Evolutionary conservation across 2,113 vertebrate genomes (phyloP), one percentile per base, ranked within the genome.

Genomic region (Thymallus thymallus): DNA sequence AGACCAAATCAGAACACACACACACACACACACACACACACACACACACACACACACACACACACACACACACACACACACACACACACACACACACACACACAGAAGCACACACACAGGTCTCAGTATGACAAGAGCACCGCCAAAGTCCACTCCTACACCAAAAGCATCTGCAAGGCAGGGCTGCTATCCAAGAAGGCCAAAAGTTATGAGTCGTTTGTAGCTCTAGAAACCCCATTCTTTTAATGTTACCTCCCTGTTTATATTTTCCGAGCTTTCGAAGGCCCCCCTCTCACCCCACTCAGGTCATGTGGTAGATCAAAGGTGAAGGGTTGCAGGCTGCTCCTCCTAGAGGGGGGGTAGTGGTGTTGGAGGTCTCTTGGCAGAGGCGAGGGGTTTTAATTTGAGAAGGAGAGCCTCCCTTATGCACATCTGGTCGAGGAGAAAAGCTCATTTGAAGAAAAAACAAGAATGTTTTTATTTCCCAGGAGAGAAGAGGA

Each of bases 391-490:
- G 73, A 75, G 81, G 24, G 51, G 71, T 29, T 82, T 85, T 70
- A 80, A 85, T 86, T 84, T 87, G 74, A 84, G 82, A 32, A 41
- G 48, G 48, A 51, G 48, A 51, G 48, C 67, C 67, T 46, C 67
- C 67, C 35, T 48, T 16, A 22, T 46, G 79, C 87, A 91, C 90
- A 91, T 91, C 90, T 91, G 88, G 90, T 86, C 80, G 85, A 83
- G 16, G 48, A 51, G 48, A 75, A 89, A 87, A 66, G 18, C 84
- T 90, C 84, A 87, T 91, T 90, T 91, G 88, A 83, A 90, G 88
- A 85, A 85, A 90, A 89, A 91, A 89, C 90, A 91, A 90, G 87
- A 91, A 89, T 89, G 88, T 91, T 91, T 91, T 91, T 87, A 90
- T 91, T 89, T 91, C 88, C 87, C 88, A 82, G 84, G 88, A 86